These are phyloP conservation scores for Nysson spinosus DNA, from an alignment of 2,888 invertebrate species.

Conservation along the genomic window DNA sequence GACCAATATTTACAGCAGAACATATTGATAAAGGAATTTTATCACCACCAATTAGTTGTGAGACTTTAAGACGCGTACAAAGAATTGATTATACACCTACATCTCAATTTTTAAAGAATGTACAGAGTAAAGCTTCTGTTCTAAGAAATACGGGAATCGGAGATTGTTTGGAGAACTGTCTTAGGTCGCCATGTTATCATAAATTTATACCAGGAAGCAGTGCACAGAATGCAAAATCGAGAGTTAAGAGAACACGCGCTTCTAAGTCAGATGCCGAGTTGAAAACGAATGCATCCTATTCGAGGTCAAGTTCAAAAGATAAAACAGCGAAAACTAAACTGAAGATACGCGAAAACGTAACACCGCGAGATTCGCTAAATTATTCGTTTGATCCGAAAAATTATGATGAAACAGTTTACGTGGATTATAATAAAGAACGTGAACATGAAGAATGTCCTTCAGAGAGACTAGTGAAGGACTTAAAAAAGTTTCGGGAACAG, in stretches of 20 bases:
- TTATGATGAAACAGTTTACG: constrained; percentile 1
- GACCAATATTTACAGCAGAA: constrained; percentile 13
- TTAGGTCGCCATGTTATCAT: constrained; percentile 18
- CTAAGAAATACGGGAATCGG: constrained; percentile 10
- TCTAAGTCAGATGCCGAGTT: constrained; percentile 39
- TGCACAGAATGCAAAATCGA: constrained; percentile 15
- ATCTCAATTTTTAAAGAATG: constrained; percentile 67
- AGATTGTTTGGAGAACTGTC: constrained; percentile 13
- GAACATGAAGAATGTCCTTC: background rate
- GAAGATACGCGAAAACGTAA: background rate
- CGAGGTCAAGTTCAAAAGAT: constrained; percentile 8
- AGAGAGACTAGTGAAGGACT: constrained; percentile 44
- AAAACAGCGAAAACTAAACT: constrained; percentile 11
- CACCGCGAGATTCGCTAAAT: no score
- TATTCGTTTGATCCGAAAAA: constrained; percentile 1
- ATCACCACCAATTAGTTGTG: constrained; percentile 51
- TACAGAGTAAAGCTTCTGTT: constrained; percentile 51
- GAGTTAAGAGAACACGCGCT: constrained; percentile 36
- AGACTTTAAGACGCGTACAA: constrained; percentile 61
- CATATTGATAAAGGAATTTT: background rate
- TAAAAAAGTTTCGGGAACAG: constrained; percentile 79
- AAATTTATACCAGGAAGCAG: background rate
- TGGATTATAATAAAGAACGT: background rate
- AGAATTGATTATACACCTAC: constrained; percentile 66
- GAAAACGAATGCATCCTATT: constrained; percentile 14